Evolutionary conservation across 1,140 invertebrate species (phyloP), one percentile per base, ranked within the genome.

Genomic region (Helicorthomorpha holstii): DNA sequence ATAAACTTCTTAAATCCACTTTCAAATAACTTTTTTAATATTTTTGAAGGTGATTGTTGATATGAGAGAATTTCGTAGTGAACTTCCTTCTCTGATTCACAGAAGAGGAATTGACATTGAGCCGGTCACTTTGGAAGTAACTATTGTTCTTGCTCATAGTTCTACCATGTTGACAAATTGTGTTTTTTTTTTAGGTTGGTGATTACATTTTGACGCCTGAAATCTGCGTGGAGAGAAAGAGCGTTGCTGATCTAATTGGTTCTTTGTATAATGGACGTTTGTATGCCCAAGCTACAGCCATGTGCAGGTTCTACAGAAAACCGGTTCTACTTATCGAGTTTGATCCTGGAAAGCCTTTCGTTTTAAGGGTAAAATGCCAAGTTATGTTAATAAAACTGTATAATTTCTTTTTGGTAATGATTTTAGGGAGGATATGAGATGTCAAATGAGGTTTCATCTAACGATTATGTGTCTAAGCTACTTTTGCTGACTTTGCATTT

Each of bases 191-290:
- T 47, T 57, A 85, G 84, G 81, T 98, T 47, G 93, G 93, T 1
- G 95, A 99, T 69, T 99, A 99, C 63, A 93, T 99, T 59, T 70
- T 99, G 1, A 93, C 93, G 0, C 87, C 91, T 0, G 90, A 97
- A 24, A 87, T 97, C 59, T 94, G 87, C 62, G 80, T 98, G 2
- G 96, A 99, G 69, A 73, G 96, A 3, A 99, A 99, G 72, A 95
- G 91, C 53, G 78, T 99, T 24, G 91, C 87, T 26, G 96, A 99
- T 79, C 71, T 99, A 51, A 93, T 98, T 65, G 90, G 91, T 16
- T 98, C 93, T 0, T 70, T 99, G 16, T 86, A 91, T 66, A 89
- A 81, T 53, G 96, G 96, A 0, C 79, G 96, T 49, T 73, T 99
- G 27, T 98, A 95, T 65, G 90, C 88, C 64, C 96, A 99, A 69